A percentile compares a stretch with the other conserved stretches of the same genome.
These are phyloP conservation scores for Phthorimaea operculella DNA, from an alignment of 1,140 invertebrate genomes.

Conservation along the genomic window DNA sequence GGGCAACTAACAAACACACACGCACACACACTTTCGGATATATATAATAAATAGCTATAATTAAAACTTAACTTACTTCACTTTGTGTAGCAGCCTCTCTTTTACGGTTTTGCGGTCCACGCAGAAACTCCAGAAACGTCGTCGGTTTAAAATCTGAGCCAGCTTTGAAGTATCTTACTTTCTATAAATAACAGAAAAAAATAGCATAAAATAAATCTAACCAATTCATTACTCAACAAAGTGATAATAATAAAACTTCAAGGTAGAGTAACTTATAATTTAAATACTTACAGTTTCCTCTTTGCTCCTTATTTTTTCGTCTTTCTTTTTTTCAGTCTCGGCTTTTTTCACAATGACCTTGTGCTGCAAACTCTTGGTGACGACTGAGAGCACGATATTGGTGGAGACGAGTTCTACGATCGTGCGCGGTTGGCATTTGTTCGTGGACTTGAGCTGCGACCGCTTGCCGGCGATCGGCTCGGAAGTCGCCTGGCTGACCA, in stretches of 20 bases:
- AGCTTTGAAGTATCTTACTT: slow-evolving; percentile 36
- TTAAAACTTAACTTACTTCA: slow-evolving; percentile 16
- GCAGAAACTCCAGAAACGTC: slow-evolving; percentile 44
- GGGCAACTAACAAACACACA: too few species aligned
- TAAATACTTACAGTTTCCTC: too few species aligned
- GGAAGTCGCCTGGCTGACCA: slow-evolving; percentile 3
- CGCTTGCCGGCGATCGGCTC: slow-evolving; percentile 14
- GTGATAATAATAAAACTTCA: too few species aligned
- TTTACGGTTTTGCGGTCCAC: slow-evolving; percentile 30
- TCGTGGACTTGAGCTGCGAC: slow-evolving; percentile 23
- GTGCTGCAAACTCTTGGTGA: slow-evolving; percentile 33
- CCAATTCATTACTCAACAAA: too few species aligned
- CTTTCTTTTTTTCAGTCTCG: slow-evolving; percentile 3
- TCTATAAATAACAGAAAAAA: slow-evolving; percentile 29
- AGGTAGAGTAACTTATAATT: too few species aligned
- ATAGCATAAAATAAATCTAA: too few species aligned
- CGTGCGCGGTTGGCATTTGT: slow-evolving; percentile 18
- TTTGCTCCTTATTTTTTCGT: too few species aligned
- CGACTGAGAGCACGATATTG: slow-evolving; percentile 39
- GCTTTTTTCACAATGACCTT: slow-evolving; percentile 5
- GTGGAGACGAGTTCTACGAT: slow-evolving; percentile 37
- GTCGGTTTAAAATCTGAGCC: slow-evolving; percentile 44
- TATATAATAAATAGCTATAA: too few species aligned
- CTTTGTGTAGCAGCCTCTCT: neutral
- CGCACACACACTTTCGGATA: too few species aligned